Conservation (phyloP, 2,888 invertebrate genomes). For the Encarsia formosa region DNA sequence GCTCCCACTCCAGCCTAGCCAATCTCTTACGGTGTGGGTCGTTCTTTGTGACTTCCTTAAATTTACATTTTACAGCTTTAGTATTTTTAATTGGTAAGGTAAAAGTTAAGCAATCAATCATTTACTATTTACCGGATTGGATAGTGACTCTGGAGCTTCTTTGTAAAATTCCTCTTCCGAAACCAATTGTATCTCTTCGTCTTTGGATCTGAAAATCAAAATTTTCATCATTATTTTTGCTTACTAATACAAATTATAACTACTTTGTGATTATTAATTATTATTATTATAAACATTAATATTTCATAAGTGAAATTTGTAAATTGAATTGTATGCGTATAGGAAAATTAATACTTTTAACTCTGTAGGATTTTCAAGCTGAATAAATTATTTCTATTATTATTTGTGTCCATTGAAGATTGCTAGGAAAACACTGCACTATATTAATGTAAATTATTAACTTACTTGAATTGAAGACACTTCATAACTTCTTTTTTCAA, state of each 20-base stretch:
- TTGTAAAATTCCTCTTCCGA: conserved; percentile 77
- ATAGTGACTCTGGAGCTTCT: conserved; percentile 69
- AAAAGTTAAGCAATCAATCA: background rate
- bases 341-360: too few relatives aligned
- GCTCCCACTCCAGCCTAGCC: conserved; percentile 87
- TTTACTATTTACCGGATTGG: conserved; percentile 59
- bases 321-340: too few relatives aligned
- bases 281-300: too few relatives aligned
- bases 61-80: conserved; percentile 5
- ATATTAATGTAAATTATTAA: too few relatives aligned
- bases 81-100: background rate
- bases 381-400: too few relatives aligned
- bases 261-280: too few relatives aligned
- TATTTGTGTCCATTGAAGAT: too few relatives aligned
- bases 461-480: conserved; percentile 86
- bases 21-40: conserved; percentile 78
- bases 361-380: too few relatives aligned
- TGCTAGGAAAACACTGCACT: too few relatives aligned
- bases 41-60: conserved; percentile 62
- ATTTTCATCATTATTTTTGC: too few relatives aligned
- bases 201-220: conserved; percentile 68
- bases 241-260: too few relatives aligned
- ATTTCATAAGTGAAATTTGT: too few relatives aligned
- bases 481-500: conserved; percentile 91
- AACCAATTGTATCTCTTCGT: conserved; percentile 88